A percentile compares a stretch with the other conserved stretches of the same genome.
phyloP scores from a whole-genome alignment of 1,140 invertebrate genomes.

The Sinonovacula constricta region DNA sequence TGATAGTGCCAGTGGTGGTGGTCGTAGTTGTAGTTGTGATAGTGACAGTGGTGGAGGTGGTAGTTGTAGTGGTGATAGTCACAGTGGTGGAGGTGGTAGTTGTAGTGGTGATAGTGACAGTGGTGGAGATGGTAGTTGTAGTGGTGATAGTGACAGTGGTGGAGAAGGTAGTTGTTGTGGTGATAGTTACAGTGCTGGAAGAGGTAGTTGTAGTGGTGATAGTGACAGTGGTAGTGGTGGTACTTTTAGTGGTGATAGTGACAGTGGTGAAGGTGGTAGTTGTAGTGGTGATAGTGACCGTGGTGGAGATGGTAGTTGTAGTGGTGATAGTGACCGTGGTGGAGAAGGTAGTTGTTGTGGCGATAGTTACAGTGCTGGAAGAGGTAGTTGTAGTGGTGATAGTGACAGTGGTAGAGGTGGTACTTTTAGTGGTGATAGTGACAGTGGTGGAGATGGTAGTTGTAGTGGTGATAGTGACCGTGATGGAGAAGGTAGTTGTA shows the following conservation, averaged over 20 bases:
- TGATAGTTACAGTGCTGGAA: no score
- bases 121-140: neutral
- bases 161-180: no score
- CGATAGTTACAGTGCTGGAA: neutral
- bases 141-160: no score
- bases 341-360: no score
- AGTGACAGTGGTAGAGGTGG: neutral
- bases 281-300: no score
- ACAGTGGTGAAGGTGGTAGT: neutral
- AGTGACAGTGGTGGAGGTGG: neutral
- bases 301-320: no score
- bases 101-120: constrained; percentile 6
- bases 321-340: no score
- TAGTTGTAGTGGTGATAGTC: neutral
- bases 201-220: neutral
- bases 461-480: no score
- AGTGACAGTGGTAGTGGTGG: no score
- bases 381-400: neutral
- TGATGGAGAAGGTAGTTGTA: no score
- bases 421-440: no score
- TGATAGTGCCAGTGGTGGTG: neutral
- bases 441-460: no score
- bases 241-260: neutral
- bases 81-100: neutral
- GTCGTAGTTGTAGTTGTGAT: neutral